These are phyloP conservation scores for Chrysomallon squamiferum DNA, from an alignment of 1,140 invertebrate species.

Conservation along the genomic window DNA sequence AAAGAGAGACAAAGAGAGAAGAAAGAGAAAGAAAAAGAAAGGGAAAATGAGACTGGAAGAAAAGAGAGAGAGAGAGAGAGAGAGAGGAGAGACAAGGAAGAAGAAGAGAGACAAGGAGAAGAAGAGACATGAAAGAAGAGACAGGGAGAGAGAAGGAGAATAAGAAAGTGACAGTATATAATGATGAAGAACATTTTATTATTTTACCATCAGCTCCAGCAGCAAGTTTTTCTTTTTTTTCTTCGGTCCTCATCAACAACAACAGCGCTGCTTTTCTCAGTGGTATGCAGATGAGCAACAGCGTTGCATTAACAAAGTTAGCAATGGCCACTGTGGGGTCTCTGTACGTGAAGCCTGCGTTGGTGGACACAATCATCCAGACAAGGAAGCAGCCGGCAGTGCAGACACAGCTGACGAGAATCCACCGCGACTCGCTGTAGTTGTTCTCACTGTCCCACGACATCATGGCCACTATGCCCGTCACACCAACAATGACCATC, in stretches of 20 bases:
- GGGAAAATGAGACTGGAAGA: too few species aligned
- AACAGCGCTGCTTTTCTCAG: slow-evolving; percentile 60
- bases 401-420: slow-evolving; percentile 54
- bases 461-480: slow-evolving; percentile 61
- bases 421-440: slow-evolving; percentile 65
- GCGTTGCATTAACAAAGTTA: slow-evolving; percentile 61
- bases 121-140: too few species aligned
- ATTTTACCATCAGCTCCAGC: not conserved
- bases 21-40: too few species aligned
- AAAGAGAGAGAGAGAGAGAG: too few species aligned
- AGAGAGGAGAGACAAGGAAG: too few species aligned
- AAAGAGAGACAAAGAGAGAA: too few species aligned
- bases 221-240: slow-evolving; percentile 26
- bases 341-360: slow-evolving; percentile 50
- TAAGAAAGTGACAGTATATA: too few species aligned
- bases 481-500: slow-evolving; percentile 63
- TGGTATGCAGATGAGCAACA: slow-evolving; percentile 59
- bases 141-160: too few species aligned
- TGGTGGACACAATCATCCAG: slow-evolving; percentile 64
- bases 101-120: too few species aligned
- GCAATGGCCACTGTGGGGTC: slow-evolving; percentile 59
- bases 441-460: slow-evolving; percentile 62
- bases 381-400: slow-evolving; percentile 61
- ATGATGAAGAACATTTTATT: too few species aligned
- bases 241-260: slow-evolving; percentile 28